Evolutionary conservation across 2,113 vertebrate species (phyloP), one percentile per base, ranked within the genome.

Genomic region (Periophthalmus modestus): DNA sequence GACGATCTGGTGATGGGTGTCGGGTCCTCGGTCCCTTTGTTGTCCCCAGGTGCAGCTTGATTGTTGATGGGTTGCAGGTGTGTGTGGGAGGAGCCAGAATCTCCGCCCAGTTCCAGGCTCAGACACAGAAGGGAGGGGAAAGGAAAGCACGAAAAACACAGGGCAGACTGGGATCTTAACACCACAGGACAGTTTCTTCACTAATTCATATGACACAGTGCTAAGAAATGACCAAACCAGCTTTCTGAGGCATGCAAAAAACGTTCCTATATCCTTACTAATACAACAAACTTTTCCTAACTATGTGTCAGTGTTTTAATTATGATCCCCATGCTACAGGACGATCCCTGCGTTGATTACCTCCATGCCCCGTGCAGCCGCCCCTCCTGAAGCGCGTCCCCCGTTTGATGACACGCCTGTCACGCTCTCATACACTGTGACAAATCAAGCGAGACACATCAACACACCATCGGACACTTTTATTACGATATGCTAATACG

Each of bases 401-500:
- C 55, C 34, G 50, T 66, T 75, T 73, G 79, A 85, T 87, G 78
- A 84, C 69, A 69, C 67, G 66, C 55, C 72, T 68, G 52, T 75
- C 62, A 55, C 71, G 68, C 58, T 58, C 39, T 48, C 52, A 21
- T 52, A 12, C 63, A 43, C 46, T 28, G 62, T 59, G 75, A 82
- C 83, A 81, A 80, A 86, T 85, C 78, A 79, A 57, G 12, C 33
- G 19, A 77, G 89, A 46, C 85, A 85, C 80, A 83, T 83, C 78
- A 74, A 68, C 77, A 72, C 59, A 85, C 77, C 80, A 77, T 28
- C 34, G 57, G 77, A 79, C 74, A 74, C 74, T 81, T 74, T 87
- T 82, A 85, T 90, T 80, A 86, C 77, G 82, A 88, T 85, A 89
- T 92, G 89, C 82, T 90, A 89, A 92, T 91, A 74, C 82, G 73